Conservation (phyloP, 2,797 vertebrate species). For the Octomys mimax region DNA sequence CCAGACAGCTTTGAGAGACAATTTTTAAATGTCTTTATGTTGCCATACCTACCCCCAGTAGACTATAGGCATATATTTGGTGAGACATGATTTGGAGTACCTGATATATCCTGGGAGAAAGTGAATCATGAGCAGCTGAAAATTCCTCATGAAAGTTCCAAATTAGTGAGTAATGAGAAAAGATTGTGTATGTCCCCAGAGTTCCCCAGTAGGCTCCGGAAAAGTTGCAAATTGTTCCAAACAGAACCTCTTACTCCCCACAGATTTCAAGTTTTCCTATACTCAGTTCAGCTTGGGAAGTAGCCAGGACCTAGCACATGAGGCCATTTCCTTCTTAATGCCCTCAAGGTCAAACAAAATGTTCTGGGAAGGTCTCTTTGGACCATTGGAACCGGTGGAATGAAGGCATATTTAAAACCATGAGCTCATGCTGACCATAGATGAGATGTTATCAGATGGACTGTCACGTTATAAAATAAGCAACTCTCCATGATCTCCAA, state of each 20-base stretch:
- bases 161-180: constrained; percentile 25
- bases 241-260: background rate
- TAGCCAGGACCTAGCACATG: background rate
- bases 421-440: constrained; percentile 34
- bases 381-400: constrained; percentile 63
- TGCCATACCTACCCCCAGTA: background rate
- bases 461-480: background rate
- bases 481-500: background rate
- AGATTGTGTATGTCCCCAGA: background rate
- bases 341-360: constrained; percentile 48
- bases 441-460: constrained; percentile 52
- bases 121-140: background rate
- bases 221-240: constrained; percentile 7
- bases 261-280: constrained; percentile 60
- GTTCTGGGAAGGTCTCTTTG: constrained; percentile 54
- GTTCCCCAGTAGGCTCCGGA: background rate
- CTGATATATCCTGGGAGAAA: background rate
- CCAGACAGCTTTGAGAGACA: constrained; percentile 12
- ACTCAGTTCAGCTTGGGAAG: constrained; percentile 45
- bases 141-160: background rate
- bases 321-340: constrained; percentile 68
- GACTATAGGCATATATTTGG: background rate
- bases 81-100: background rate
- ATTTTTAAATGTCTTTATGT: background rate
- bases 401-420: constrained; percentile 55